phyloP scores from a whole-genome alignment of 2,797 vertebrate species.

The Sciurus vulgaris region DNA sequence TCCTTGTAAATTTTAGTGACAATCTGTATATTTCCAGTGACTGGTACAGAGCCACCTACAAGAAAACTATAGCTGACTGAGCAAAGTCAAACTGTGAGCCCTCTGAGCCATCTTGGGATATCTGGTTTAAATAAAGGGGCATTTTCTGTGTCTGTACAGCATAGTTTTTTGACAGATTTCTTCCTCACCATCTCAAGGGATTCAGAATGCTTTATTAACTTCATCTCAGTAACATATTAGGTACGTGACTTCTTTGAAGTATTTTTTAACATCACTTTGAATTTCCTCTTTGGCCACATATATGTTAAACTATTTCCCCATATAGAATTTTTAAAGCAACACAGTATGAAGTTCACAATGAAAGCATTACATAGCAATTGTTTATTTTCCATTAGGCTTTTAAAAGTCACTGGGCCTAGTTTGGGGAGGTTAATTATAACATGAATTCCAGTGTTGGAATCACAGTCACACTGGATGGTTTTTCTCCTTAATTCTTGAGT shows the following conservation, averaged over 20 bases:
- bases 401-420: not conserved
- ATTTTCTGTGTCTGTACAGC: not conserved
- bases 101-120: not conserved
- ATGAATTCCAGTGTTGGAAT: not conserved
- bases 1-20: conserved; percentile 7
- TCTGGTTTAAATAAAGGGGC: not conserved
- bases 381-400: not conserved
- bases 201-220: not conserved
- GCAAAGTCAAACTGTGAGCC: not conserved
- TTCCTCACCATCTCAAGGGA: not conserved
- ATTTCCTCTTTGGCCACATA: not conserved
- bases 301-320: not conserved
- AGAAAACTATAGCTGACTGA: not conserved
- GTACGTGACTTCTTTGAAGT: not conserved
- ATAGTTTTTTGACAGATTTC: not conserved
- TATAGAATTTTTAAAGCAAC: not conserved
- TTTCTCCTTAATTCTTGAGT: not conserved
- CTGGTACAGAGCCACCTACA: not conserved
- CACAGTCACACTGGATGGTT: not conserved
- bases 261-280: not conserved
- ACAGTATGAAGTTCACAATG: not conserved
- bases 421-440: not conserved
- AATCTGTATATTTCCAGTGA: not conserved
- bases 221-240: not conserved
- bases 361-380: not conserved